Base-by-base conservation (phyloP, 2,113 vertebrate species). In the Tetrax tetrax region DNA sequence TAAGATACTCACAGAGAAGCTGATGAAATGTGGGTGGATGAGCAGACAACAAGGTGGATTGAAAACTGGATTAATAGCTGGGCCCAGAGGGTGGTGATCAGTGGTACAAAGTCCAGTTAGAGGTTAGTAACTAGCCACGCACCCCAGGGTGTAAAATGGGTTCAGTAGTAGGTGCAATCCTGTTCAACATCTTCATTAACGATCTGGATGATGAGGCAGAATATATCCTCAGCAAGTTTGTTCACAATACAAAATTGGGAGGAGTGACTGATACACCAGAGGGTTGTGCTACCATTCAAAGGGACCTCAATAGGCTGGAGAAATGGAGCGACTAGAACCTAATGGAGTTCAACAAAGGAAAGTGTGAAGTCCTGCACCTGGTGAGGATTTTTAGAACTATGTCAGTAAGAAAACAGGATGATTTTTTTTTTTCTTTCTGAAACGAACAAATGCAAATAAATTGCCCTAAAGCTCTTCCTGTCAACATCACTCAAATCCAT, bases 371-470 rank as follows among this genome's bases (percentile, higher is more conserved):
- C 56, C 47, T 54, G 8, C 48, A 48, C 48, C 48, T 48, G 22
- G 48, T 21, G 48, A 48, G 23, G 9, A 8, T 45, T 94, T 87
- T 78, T 82, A 85, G 83, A 93, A 47, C 41, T 23, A 48, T 48
- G 48, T 48, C 48, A 48, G 48, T 48, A 22, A 48, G 48, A 48
- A 48, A 48, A 48, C 41, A 51, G 13, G n/a, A 41, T 91, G 82
- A 76, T 68, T 57, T 78, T 63, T 45, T 45, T 48, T 93, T 37
- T 24, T 87, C 3, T 90, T 94, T 83, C 97, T 99, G 41, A 43
- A 43, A 43, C 93, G 99, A 99, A 95, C 99, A 99, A 96, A 99
- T 99, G 99, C 96, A 99, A 82, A 99, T 99, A 97, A 99, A 99
- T 96, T 99, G 99, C 91, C 99, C 99, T 5, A 99, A 99, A 97